Percentiles rank a stretch among this genome's conserved stretches.
These are phyloP conservation scores for Melanostoma scalare DNA, from an alignment of 2,888 invertebrate species.

Conservation along the genomic window DNA sequence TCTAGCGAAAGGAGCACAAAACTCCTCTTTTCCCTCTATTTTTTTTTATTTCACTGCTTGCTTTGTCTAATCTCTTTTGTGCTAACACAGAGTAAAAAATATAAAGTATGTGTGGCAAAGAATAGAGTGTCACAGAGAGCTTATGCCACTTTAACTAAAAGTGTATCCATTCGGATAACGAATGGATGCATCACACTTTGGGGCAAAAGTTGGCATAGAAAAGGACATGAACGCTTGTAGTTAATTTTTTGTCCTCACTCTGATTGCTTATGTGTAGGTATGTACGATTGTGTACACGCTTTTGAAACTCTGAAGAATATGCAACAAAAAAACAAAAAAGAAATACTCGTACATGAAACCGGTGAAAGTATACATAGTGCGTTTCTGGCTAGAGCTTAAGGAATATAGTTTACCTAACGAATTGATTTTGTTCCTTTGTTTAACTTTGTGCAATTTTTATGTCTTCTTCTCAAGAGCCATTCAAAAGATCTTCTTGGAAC, in stretches of 20 bases:
- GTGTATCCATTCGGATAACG: conserved; percentile 52
- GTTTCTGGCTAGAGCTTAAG: conserved; percentile 10
- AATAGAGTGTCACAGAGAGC: conserved; percentile 19
- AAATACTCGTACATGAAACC: conserved; percentile 33
- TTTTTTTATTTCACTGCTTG: background rate
- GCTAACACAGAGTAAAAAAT: background rate
- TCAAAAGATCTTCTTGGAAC: background rate
- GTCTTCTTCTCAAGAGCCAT: conserved; percentile 5
- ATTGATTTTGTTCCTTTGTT: conserved; percentile 31
- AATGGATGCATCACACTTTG: conserved; percentile 47
- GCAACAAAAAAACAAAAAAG: conserved; percentile 27
- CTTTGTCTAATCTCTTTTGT: conserved; percentile 20
- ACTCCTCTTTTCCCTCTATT: background rate
- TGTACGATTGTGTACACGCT: background rate
- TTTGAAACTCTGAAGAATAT: conserved; percentile 28
- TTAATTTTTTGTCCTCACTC: background rate
- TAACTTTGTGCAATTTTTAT: conserved; percentile 13
- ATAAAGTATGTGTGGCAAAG: conserved; percentile 1
- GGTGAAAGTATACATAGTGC: conserved; percentile 8
- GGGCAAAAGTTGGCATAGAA: conserved; percentile 38
- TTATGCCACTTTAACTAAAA: conserved; percentile 41
- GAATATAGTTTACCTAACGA: conserved; percentile 44
- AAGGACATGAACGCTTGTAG: conserved; percentile 49
- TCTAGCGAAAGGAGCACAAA: background rate
- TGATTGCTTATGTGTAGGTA: background rate